A percentile compares a stretch with the other conserved stretches of the same genome.
Evolutionary conservation across 2,888 invertebrate species (phyloP).

Genomic region (Dinocampus coccinellae): DNA sequence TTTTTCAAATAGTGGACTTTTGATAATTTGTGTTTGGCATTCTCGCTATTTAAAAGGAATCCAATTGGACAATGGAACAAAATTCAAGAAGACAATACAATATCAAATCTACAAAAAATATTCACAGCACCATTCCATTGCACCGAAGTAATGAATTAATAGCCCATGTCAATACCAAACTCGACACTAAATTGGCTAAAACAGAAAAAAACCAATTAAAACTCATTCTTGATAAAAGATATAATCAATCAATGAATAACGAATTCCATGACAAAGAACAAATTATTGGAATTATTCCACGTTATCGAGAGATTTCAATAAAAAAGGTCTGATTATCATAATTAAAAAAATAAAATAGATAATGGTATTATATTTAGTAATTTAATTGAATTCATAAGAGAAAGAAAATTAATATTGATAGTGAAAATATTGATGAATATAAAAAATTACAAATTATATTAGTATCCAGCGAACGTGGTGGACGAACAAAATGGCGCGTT

Average conservation of each 20-base stretch:
- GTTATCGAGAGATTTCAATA: constrained; percentile 30
- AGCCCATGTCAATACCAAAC: constrained; percentile 37
- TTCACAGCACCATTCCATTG: constrained; percentile 53
- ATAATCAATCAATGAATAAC: constrained; percentile 23
- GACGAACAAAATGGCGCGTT: too few relatives aligned
- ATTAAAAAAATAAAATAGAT: background rate
- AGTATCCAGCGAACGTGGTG: too few relatives aligned
- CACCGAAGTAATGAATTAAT: constrained; percentile 49
- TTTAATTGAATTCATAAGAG: too few relatives aligned
- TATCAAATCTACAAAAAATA: too few relatives aligned
- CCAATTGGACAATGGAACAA: too few relatives aligned
- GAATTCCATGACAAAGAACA: constrained; percentile 52
- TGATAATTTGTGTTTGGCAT: too few relatives aligned
- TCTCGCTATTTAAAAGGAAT: too few relatives aligned
- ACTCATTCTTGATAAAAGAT: constrained; percentile 55
- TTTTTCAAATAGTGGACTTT: constrained; percentile 30
- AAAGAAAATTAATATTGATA: too few relatives aligned
- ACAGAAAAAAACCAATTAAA: constrained; percentile 64
- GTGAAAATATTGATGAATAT: too few relatives aligned
- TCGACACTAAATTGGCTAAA: constrained; percentile 59
- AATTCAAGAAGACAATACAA: too few relatives aligned
- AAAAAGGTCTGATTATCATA: constrained; percentile 12
- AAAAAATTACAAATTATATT: too few relatives aligned
- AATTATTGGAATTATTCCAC: constrained; percentile 41
- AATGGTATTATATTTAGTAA: too few relatives aligned